Percentiles rank a stretch among this genome's conserved stretches.
phyloP scores from a whole-genome alignment of 2,888 invertebrate species.

The Cephus sareptanus region DNA sequence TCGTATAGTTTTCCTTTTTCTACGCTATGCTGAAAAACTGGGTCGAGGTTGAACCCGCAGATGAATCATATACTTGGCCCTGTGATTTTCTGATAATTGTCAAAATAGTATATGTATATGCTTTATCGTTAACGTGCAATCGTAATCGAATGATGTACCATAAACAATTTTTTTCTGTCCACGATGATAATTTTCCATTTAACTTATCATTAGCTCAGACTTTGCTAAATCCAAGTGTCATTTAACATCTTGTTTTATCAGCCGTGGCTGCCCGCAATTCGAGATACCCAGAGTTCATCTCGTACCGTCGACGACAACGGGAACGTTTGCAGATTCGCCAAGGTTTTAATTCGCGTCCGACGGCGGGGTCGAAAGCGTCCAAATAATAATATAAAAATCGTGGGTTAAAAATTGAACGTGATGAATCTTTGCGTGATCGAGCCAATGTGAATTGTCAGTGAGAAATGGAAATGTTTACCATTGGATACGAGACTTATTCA shows the following conservation, averaged over 20 bases:
- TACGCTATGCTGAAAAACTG: neutral
- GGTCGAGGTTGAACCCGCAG: neutral
- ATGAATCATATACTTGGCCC: neutral
- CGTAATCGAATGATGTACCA: neutral
- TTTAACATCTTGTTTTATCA: neutral
- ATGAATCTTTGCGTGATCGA: neutral
- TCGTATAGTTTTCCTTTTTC: neutral
- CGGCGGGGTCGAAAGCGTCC: too few species aligned
- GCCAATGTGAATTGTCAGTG: neutral
- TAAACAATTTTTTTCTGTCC: neutral
- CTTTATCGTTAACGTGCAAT: neutral
- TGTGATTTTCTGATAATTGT: neutral
- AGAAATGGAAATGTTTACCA: slow-evolving; percentile 9
- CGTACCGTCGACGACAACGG: neutral
- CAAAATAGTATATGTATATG: neutral
- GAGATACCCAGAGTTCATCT: neutral
- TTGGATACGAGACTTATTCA: slow-evolving; percentile 6
- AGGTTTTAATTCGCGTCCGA: neutral
- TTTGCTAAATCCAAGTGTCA: neutral
- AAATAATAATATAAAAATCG: neutral
- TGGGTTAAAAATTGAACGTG: neutral
- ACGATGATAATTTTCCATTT: neutral
- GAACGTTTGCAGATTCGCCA: neutral
- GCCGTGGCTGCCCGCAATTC: neutral
- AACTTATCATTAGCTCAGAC: neutral